Percentiles rank a stretch among this genome's conserved stretches.
These are phyloP conservation scores for Portevinia maculata DNA, from an alignment of 2,888 invertebrate genomes.

Conservation along the genomic window DNA sequence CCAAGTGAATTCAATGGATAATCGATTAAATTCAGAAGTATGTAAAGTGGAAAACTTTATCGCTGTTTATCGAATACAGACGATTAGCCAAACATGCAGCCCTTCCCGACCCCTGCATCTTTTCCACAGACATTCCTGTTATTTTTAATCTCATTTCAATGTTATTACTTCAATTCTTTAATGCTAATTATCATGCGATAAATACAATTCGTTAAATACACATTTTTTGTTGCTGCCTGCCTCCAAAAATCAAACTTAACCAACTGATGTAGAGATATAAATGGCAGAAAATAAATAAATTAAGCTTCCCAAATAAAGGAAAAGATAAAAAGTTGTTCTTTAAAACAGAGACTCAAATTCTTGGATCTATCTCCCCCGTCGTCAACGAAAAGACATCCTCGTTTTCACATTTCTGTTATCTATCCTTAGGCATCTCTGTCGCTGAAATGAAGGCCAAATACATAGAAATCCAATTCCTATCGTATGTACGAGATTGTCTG, in stretches of 20 bases:
- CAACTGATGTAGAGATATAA: background rate
- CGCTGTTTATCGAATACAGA: constrained; percentile 17
- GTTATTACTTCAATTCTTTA: constrained; percentile 39
- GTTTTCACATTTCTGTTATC: constrained; percentile 33
- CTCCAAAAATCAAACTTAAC: constrained; percentile 26
- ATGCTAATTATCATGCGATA: constrained; percentile 37
- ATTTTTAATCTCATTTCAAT: constrained; percentile 34
- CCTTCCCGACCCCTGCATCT: too few relatives aligned
- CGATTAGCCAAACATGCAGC: constrained; percentile 20
- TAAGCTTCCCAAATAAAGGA: constrained; percentile 43
- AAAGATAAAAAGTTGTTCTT: constrained; percentile 38
- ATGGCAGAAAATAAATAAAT: constrained; percentile 24
- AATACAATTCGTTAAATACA: background rate
- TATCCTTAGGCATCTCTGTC: constrained; percentile 28
- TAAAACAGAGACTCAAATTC: background rate
- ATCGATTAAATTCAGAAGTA: constrained; percentile 31
- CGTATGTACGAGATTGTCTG: constrained; percentile 24
- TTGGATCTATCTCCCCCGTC: too few relatives aligned
- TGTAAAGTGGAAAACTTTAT: constrained; percentile 33
- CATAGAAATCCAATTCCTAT: constrained; percentile 45
- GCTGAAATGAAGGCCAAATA: constrained; percentile 3
- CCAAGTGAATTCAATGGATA: constrained; percentile 30
- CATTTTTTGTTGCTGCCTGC: background rate
- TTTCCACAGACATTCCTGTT: background rate
- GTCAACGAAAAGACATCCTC: constrained; percentile 38